Percentiles rank a stretch among this genome's conserved stretches.
Evolutionary conservation across 2,888 invertebrate genomes (phyloP).

Genomic region (Herminia tarsipennalis): DNA sequence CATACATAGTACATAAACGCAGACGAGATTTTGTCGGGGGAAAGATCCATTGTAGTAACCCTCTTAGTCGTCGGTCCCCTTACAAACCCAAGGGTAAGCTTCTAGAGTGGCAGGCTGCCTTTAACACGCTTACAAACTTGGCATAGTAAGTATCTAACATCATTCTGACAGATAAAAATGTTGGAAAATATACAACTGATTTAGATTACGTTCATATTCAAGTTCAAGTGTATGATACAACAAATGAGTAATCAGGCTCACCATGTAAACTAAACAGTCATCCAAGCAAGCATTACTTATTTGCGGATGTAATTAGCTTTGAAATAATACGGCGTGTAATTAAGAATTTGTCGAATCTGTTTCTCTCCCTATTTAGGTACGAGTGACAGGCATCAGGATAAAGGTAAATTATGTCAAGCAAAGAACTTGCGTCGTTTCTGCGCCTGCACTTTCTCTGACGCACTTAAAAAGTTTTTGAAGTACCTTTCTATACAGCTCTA

Average conservation of each 20-base stretch:
- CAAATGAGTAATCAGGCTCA: too few species aligned
- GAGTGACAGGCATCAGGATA: too few species aligned
- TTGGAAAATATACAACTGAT: too few species aligned
- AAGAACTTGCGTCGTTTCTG: conserved; percentile 8
- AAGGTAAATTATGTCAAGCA: conserved; percentile 17
- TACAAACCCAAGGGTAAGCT: conserved; percentile 67
- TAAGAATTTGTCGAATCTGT: conserved; percentile 15
- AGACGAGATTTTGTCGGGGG: conserved; percentile 73
- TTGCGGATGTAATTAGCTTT: conserved; percentile 12
- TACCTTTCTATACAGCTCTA: background rate
- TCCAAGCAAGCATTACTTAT: conserved; percentile 4
- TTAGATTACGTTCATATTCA: too few species aligned
- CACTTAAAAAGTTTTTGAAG: conserved; percentile 11
- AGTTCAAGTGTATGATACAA: too few species aligned
- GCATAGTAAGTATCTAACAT: conserved; percentile 49
- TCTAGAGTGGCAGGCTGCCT: conserved; percentile 55
- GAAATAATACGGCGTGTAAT: conserved; percentile 8
- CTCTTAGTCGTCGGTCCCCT: conserved; percentile 70
- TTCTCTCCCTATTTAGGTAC: too few species aligned
- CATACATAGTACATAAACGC: conserved; percentile 28
- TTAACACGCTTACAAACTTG: conserved; percentile 61
- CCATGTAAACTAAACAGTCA: conserved; percentile 7
- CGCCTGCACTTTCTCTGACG: conserved; percentile 7
- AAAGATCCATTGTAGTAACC: conserved; percentile 79
- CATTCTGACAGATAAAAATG: conserved; percentile 34